Base-by-base conservation (phyloP, 2,888 invertebrate genomes). In the Pyrgus malvae region DNA sequence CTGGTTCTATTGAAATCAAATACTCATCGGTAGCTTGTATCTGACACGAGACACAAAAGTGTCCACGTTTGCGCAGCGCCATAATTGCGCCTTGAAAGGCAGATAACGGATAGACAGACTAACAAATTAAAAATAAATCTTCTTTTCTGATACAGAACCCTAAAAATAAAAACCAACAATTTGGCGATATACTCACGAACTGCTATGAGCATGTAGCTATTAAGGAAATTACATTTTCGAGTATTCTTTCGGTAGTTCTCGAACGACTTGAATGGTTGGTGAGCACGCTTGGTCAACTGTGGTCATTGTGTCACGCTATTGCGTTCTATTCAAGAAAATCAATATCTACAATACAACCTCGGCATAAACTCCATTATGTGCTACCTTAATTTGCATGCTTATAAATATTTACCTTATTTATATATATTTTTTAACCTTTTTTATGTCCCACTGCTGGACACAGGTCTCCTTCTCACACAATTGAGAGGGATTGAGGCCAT, bases 261-360 rank as follows among this genome's bases (percentile, higher is more conserved):
- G 11, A 4, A 8, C 1, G 60, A n/a, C 65, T 58, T 62, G 69
- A 70, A 76, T 67, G 62, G 60, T 57, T 49, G 21, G 41, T 48
- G 48, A 55, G 55, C 76, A 75, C 73, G 76, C 68, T 68, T 63
- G 65, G 61, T 56, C 61, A 61, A 40, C 50, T 57, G 40, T 54
- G 45, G 53, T 46, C 41, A 60, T 58, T 55, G 55, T 61, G 63
- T 67, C 71, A 65, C 68, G 61, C 61, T 53, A 59, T 56, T 45
- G 46, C 46, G 56, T 42, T 48, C 55, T 33, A 44, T 56, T 48
- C 11, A 29, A 37, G 62, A 66, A 50, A 68, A 67, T 68, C 68
- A 57, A 68, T 63, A 57, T 11, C 8, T 33, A 40, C 40, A 49
- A 29, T 19, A 42, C 19, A 27, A 25, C 44, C 35, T 42, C 23